Evolutionary conservation across 1,140 invertebrate genomes (phyloP).

Genomic region (Bombyx mandarina): DNA sequence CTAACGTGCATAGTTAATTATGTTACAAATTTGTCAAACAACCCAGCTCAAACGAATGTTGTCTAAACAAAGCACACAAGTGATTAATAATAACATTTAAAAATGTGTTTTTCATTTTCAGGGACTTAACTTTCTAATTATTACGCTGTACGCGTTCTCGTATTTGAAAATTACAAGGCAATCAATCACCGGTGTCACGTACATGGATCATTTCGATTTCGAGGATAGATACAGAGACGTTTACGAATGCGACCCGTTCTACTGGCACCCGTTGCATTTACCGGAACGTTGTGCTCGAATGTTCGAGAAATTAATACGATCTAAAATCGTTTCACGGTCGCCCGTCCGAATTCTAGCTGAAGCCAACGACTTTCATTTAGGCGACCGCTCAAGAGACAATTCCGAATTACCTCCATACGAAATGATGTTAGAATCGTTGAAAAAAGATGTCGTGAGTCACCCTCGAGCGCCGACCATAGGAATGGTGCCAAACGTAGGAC

Average conservation of each 20-base stretch:
- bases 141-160: too few species aligned
- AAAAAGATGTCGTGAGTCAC: conserved; percentile 27
- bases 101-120: too few species aligned
- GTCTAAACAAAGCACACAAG: too few species aligned
- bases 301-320: conserved; percentile 35
- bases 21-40: too few species aligned
- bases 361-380: background rate
- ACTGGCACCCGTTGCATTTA: conserved; percentile 53
- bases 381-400: background rate
- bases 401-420: conserved; percentile 14
- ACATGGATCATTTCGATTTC: conserved; percentile 52
- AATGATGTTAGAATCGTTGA: conserved; percentile 33
- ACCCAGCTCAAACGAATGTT: too few species aligned
- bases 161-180: conserved; percentile 11
- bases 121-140: too few species aligned
- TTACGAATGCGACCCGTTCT: conserved; percentile 49
- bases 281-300: conserved; percentile 40
- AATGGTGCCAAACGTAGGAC: conserved; percentile 31
- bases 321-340: conserved; percentile 12
- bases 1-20: too few species aligned
- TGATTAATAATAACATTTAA: too few species aligned
- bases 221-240: conserved; percentile 40
- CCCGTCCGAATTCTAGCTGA: conserved; percentile 25
- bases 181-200: conserved; percentile 50
- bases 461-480: conserved; percentile 32